Evolutionary conservation across 2,113 vertebrate species (phyloP), one percentile per base, ranked within the genome.

Genomic region (Blennius ocellaris): DNA sequence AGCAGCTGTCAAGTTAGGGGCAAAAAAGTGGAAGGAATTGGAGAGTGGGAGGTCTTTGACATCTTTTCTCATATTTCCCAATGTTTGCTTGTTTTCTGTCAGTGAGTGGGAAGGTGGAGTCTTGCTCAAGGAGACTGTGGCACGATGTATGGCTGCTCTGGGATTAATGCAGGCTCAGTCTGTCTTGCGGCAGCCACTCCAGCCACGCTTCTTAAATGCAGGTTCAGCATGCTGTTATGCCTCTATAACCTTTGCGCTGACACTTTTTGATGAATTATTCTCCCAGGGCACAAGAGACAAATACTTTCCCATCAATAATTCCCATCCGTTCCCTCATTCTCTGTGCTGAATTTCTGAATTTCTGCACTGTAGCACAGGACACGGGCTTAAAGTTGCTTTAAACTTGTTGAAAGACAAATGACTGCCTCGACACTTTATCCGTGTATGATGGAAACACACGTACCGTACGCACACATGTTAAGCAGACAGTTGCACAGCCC

Each of bases 181-280:
- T 62, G 57, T 71, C 47, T 59, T 1, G 10, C 43, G 55, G 36
- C 49, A 58, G 73, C 37, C 15, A 50, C 53, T 66, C 37, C 43
- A 39, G 65, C 15, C 48, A 60, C 15, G 45, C 49, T 59, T 41
- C 51, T 58, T 53, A 54, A 69, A 69, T 14, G 14, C 16, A 5
- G 49, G 47, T 73, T 73, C 57, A 60, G 30, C 14, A 37, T 40
- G 44, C 47, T 51, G 36, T 40, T 37, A 56, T 64, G 15, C 17
- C 62, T 55, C 30, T 45, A 36, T 64, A 69, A 74, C 78, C 62
- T 82, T 73, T 78, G 55, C 68, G 63, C 48, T 56, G 72, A 76
- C 68, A 73, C 30, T 63, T 74, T 83, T 45, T 76, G 82, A 90
- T 73, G 38, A 52, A 78, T 84, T 62, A 76, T 68, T 12, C 62